Evolutionary conservation across 2,797 vertebrate genomes (phyloP).

Genomic region (Rousettus madagascariensis): DNA sequence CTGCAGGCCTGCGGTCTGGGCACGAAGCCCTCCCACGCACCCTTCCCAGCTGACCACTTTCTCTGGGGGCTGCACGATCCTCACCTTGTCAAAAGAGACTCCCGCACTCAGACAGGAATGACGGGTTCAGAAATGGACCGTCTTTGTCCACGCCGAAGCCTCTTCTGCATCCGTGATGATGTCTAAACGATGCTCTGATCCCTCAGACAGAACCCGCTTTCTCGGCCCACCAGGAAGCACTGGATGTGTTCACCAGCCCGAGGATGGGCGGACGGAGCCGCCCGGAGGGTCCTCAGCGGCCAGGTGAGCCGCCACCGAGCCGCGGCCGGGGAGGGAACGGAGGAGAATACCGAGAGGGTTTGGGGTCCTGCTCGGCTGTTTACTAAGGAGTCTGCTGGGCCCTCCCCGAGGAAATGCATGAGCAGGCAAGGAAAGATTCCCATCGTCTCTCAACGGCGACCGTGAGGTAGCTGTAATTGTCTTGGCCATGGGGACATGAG

Average conservation of each 20-base stretch:
- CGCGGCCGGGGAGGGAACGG: fast-evolving
- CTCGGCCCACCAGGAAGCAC: constrained; percentile 29
- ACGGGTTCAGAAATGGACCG: constrained; percentile 58
- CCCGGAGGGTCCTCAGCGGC: not conserved
- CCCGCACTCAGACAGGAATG: not conserved
- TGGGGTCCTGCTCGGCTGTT: not conserved
- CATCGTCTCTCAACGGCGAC: not conserved
- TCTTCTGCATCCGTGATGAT: not conserved
- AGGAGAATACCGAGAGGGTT: fast-evolving
- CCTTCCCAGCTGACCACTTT: constrained; percentile 52
- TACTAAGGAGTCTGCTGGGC: not conserved
- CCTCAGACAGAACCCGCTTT: constrained; percentile 5
- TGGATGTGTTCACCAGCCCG: not conserved
- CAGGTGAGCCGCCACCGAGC: not conserved
- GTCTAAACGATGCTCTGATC: constrained; percentile 69
- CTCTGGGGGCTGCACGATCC: constrained; percentile 49
- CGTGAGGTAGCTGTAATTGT: fast-evolving
- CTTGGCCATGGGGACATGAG: not conserved
- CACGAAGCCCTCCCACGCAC: not conserved
- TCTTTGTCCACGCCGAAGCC: constrained; percentile 44
- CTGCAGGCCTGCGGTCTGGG: constrained; percentile 11
- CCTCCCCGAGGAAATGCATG: not conserved
- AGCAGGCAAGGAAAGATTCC: fast-evolving
- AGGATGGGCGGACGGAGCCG: not conserved
- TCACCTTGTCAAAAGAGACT: not conserved